Base-by-base conservation (phyloP, 2,113 vertebrate species). In the Sarotherodon lohbergeri region DNA sequence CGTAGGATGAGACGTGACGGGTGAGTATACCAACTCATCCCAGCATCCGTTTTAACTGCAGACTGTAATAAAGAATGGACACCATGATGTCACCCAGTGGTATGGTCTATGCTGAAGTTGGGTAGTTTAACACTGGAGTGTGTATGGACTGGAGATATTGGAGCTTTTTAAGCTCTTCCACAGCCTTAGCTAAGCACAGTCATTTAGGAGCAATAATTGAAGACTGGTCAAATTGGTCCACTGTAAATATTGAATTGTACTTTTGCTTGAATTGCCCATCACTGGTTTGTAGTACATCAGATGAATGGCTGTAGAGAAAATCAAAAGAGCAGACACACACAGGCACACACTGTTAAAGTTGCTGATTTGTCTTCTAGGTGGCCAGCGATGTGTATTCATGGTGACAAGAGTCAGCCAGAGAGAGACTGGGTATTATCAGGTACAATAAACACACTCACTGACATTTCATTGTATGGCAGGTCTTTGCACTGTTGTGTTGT, bases 321-420 rank as follows among this genome's bases (percentile, higher is more conserved):
- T 78, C 9, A 7, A 19, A 32, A 12, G 9, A 32, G 46, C 41
- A 76, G 22, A 73, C 22, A 73, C 5, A 17, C 22, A 73, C 13
- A 46, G 8, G 27, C 27, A 73, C 5, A 1, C 9, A 29, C 4
- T 50, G 46, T 50, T 29, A 48, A 78, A 19, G 17, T n/a, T 78
- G 27, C 73, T 52, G 17, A 78, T 59, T 83, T 91, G 7, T 61
- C 68, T 39, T 52, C 4, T 82, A 94, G 95, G 82, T 99, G 99
- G 99, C 99, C 99, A 83, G 98, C 98, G 88, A 99, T 99, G 99
- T 99, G 99, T 95, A 99, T 99, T 94, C 99, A 99, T 94, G 99
- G 98, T 96, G 98, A 99, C 95, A 99, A 99, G 96, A 99, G 98
- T 96, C 98, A 99, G 91, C 99, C 98, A 90, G 99, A 99, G 92